phyloP scores from a whole-genome alignment of 2,888 invertebrate species.

The Hydrotaea cyrtoneurina region DNA sequence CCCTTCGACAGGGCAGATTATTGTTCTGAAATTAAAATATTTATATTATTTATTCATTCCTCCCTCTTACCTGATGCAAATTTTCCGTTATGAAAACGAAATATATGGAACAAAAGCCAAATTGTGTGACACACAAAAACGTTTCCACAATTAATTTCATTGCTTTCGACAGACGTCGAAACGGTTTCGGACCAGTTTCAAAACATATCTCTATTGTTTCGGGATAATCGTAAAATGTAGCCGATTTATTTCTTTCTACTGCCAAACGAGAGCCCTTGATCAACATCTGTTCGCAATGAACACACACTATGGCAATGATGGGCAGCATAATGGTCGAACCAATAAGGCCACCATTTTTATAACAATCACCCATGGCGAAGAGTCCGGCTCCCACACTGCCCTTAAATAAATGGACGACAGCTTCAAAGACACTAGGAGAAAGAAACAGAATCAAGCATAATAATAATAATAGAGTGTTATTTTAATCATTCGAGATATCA shows the following conservation, averaged over 20 bases:
- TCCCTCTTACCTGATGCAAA: conserved; percentile 83
- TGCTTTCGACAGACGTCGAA: conserved; percentile 84
- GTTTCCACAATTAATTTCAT: conserved; percentile 89
- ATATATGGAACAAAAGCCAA: conserved; percentile 98
- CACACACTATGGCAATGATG: conserved; percentile 92
- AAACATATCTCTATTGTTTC: conserved; percentile 92
- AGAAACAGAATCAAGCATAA: not conserved
- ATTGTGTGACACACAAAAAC: conserved; percentile 95
- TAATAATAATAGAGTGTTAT: not conserved
- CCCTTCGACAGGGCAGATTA: too few relatives aligned
- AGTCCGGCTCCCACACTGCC: conserved; percentile 98
- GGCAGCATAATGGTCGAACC: conserved; percentile 89
- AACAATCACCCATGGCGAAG: conserved; percentile 96
- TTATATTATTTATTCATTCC: too few relatives aligned
- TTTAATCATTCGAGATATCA: not conserved
- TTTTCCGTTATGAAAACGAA: conserved; percentile 96
- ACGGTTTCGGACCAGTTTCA: conserved; percentile 84
- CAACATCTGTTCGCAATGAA: conserved; percentile 95
- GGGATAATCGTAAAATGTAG: conserved; percentile 87
- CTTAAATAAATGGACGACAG: conserved; percentile 94
- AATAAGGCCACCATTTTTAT: conserved; percentile 93
- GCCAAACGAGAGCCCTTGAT: conserved; percentile 80
- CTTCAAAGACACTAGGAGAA: conserved; percentile 88
- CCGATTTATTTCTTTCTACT: conserved; percentile 75
- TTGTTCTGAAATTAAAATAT: too few relatives aligned